Base-by-base conservation (phyloP, 1,140 invertebrate species). In the Maconellicoccus hirsutus region DNA sequence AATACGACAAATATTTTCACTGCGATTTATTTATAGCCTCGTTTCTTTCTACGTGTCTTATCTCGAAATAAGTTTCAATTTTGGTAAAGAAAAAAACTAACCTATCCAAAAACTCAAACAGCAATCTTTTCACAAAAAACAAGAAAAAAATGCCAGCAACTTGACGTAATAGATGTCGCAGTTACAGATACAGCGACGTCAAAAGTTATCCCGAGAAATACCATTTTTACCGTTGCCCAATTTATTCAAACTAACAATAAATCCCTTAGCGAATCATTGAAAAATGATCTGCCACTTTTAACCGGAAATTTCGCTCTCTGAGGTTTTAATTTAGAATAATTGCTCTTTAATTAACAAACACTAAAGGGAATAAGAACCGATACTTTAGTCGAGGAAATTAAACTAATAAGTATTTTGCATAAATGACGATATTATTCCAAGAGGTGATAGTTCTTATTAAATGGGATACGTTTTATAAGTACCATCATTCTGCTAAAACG, bases 1-100 rank as follows among this genome's bases (percentile, higher is more conserved):
- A 52, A 52, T 52, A 52, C 42, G 42, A 52, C 42, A 19, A 52
- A 52, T 52, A 52, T 52, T 52, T 52, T 52, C n/a, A 52, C 42
- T 14, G 12, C 12, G 42, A 52, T 52, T 52, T 52, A 52, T 52
- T 52, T 52, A 52, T 52, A 52, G 42, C 42, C 12, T 52, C 12
- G 42, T 16, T 52, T 52, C n/a, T n/a, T n/a, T n/a, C n/a, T 52
- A 16, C 12, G 42, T 19, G 42, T 52, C 42, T 52, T 52, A 52
- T 52, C 42, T 52, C 16, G 2, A 52, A 52, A 52, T 8, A 33
- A 52, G 42, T 52, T 52, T 52, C 10, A 52, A 52, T 52, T 52
- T 52, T 12, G 12, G 4, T 12, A 33, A 33, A 33, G 12, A 33
- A 33, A 12, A 6, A 33, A 33, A 3, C 29, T 33, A 33, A 6